Conservation (phyloP, 2,113 vertebrate genomes). For the Corapipo altera region DNA sequence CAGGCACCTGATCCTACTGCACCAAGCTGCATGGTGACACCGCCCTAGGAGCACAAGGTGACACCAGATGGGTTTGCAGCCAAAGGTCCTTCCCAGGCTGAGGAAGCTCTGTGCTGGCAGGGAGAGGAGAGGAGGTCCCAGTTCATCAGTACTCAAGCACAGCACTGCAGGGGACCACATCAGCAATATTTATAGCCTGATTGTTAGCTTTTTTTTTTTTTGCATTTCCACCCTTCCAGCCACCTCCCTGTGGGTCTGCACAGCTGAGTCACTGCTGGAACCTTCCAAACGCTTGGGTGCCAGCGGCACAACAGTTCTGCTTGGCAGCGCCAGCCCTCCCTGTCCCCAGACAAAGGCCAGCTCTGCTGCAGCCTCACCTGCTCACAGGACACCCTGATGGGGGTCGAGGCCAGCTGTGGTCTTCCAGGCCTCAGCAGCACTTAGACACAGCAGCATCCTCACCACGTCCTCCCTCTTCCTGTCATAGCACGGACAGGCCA, state of each 20-base stretch:
- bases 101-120: fast-evolving
- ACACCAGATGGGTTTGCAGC: neutral
- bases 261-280: constrained; percentile 76
- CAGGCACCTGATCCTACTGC: neutral
- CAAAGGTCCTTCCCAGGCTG: neutral
- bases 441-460: neutral
- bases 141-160: constrained; percentile 58
- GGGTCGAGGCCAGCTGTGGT: neutral
- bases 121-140: constrained; percentile 1
- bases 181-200: constrained; percentile 76
- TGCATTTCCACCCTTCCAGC: constrained; percentile 65
- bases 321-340: neutral
- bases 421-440: neutral
- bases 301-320: neutral
- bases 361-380: neutral
- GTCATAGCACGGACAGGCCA: neutral
- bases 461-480: neutral
- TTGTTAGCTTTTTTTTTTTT: constrained; percentile 58
- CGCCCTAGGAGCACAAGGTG: neutral
- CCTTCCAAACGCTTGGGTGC: constrained; percentile 42
- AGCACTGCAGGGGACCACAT: constrained; percentile 62
- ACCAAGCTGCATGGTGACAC: neutral
- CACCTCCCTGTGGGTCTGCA: constrained; percentile 55
- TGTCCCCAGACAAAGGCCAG: neutral
- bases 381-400: neutral